Evolutionary conservation across 2,888 invertebrate species (phyloP).

Genomic region (Polyommatus icarus): DNA sequence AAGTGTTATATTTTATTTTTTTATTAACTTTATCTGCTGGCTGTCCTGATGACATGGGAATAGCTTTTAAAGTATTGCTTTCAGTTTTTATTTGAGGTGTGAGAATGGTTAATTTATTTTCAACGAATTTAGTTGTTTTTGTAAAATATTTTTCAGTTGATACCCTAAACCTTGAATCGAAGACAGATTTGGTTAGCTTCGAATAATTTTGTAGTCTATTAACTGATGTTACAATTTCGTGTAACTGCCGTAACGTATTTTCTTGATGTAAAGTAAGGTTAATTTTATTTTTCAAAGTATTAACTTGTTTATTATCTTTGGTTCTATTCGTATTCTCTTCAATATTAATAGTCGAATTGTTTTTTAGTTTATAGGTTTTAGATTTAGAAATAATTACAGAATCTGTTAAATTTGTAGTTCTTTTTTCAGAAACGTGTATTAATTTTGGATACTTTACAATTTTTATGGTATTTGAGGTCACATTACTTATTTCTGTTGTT

Average conservation of each 20-base stretch:
- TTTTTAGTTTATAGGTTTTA: not conserved
- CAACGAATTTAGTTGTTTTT: not conserved
- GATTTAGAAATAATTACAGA: not conserved
- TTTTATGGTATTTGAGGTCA: not conserved
- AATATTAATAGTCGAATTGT: not conserved
- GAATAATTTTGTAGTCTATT: not conserved
- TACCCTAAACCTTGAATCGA: not conserved
- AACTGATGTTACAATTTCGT: not conserved
- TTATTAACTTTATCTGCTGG: conserved; percentile 33
- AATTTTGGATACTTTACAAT: not conserved
- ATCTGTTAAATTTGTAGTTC: not conserved
- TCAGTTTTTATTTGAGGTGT: not conserved
- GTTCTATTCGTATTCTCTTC: not conserved
- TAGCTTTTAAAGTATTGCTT: not conserved
- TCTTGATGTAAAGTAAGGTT: not conserved
- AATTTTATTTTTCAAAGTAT: not conserved
- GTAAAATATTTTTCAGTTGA: not conserved
- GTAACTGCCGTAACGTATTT: not conserved
- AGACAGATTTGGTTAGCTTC: not conserved
- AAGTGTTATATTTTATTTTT: conserved; percentile 43
- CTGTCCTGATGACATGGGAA: not conserved
- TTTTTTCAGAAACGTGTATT: not conserved
- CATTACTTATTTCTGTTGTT: not conserved
- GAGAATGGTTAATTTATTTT: not conserved
- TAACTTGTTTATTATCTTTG: not conserved